phyloP scores from a whole-genome alignment of 2,113 vertebrate genomes.

The Thomomys bottae region DNA sequence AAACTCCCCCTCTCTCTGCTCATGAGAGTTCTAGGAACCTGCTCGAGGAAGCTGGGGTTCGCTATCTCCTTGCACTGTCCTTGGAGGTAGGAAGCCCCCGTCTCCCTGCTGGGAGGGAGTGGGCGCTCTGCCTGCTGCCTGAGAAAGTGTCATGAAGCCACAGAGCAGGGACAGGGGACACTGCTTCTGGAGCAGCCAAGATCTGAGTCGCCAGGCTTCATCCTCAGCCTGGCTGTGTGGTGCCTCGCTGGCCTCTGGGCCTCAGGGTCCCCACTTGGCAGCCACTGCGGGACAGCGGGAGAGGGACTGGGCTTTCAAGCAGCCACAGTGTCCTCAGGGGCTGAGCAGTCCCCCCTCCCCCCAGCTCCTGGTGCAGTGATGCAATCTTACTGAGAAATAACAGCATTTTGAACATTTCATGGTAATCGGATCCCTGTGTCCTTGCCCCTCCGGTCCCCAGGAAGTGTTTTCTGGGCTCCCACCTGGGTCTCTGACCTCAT shows the following conservation, averaged over 20 bases:
- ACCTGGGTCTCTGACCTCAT: background rate
- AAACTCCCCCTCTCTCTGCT: background rate
- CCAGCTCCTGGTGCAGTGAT: background rate
- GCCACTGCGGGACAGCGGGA: background rate
- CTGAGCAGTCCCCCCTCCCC: background rate
- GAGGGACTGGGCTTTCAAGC: background rate
- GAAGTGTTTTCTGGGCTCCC: background rate
- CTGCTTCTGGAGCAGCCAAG: background rate
- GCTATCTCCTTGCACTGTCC: background rate
- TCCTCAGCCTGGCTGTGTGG: background rate
- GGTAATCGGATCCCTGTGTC: background rate
- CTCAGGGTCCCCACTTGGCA: background rate
- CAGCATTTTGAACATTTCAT: background rate
- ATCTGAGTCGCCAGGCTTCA: rapidly evolving
- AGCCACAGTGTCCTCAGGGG: background rate
- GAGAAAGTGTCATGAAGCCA: no score
- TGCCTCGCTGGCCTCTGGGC: background rate
- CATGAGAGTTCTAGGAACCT: background rate
- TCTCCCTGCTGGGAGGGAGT: background rate
- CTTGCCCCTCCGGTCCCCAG: background rate
- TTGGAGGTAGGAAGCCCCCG: background rate
- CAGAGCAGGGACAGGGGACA: background rate
- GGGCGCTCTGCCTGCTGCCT: no score
- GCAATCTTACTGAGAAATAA: background rate
- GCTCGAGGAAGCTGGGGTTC: no score